A percentile compares a stretch with the other conserved stretches of the same genome.
phyloP scores from a whole-genome alignment of 2,888 invertebrate genomes.

The Andrena trimmerana region DNA sequence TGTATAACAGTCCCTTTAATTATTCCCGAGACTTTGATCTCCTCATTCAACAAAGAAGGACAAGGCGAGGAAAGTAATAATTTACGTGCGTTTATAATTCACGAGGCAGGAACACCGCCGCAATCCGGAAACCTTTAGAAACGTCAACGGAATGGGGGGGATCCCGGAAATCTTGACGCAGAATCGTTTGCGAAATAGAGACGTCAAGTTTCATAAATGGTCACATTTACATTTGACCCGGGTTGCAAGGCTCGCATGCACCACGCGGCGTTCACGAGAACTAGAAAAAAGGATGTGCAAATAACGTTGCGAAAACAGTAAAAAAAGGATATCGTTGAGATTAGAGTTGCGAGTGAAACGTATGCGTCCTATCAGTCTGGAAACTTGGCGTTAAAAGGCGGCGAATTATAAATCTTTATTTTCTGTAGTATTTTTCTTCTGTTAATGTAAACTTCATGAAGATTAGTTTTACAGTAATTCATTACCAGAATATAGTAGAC shows the following conservation, averaged over 20 bases:
- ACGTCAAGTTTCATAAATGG: slow-evolving; percentile 67
- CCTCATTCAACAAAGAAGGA: not conserved
- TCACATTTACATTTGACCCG: slow-evolving; percentile 65
- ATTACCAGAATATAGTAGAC: too few species aligned
- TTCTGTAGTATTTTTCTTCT: too few species aligned
- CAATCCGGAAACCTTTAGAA: slow-evolving; percentile 45
- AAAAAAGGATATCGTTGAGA: not conserved
- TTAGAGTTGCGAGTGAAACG: slow-evolving; percentile 1
- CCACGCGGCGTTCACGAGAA: not conserved
- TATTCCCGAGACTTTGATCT: not conserved
- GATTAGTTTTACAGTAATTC: too few species aligned
- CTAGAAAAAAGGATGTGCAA: slow-evolving; percentile 30
- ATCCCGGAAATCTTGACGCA: slow-evolving; percentile 58
- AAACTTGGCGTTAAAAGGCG: not conserved
- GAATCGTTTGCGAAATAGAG: slow-evolving; percentile 62
- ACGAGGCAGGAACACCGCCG: slow-evolving; percentile 22
- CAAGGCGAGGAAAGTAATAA: slow-evolving; percentile 6
- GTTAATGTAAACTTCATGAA: too few species aligned
- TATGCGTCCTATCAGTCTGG: not conserved
- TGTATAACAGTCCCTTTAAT: too few species aligned
- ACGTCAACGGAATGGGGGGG: slow-evolving; percentile 48
- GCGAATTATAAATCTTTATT: too few species aligned
- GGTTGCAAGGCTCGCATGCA: slow-evolving; percentile 36
- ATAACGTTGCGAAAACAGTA: not conserved
- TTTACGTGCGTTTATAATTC: slow-evolving; percentile 39